Base-by-base conservation (phyloP, 2,797 vertebrate species). In the Chrysolophus pictus region DNA sequence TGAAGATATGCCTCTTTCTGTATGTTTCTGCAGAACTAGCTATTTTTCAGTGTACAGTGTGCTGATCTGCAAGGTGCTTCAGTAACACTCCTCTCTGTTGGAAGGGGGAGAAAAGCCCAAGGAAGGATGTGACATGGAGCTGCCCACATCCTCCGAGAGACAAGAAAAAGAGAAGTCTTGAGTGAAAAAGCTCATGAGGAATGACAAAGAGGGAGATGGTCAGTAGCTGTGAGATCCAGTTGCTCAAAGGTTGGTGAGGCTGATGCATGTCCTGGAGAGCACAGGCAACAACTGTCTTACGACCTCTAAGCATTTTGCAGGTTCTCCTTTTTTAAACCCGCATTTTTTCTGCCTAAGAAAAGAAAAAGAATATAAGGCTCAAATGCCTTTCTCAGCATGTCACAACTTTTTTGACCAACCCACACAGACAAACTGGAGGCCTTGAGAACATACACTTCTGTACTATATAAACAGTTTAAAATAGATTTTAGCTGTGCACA, bases 361-460 rank as follows among this genome's bases (percentile, higher is more conserved):
- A 28, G 82, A 68, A 24, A 28, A 29, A 28, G 92, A 90, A 76
- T 85, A 75, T 59, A 90, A 88, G 73, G 65, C 1, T 2, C 89
- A 91, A 92, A 93, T 95, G 92, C 92, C 82, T 89, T 87, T 94
- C 84, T 93, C 87, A 92, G 87, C 91, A 83, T 91, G 91, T 87
- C 84, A 85, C 89, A 84, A 82, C 78, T 83, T 76, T 79, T 93
- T 82, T 89, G 96, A 93, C 95, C 92, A 94, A 33, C 95, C 94
- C 89, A 96, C 94, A 46, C 2, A 94, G 91, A 83, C 70, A 74
- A 94, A 92, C 91, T 87, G 92, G 89, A 96, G 95, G 87, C 87
- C 89, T 80, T 87, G 84, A 85, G 94, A 94, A 89, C 87, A 89
- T 71, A 91, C 0, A 2, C 84, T 95, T 92, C 89, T 3, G 2